These are phyloP conservation scores for Gallirallus australis DNA, from an alignment of 2,797 vertebrate genomes.

Conservation along the genomic window DNA sequence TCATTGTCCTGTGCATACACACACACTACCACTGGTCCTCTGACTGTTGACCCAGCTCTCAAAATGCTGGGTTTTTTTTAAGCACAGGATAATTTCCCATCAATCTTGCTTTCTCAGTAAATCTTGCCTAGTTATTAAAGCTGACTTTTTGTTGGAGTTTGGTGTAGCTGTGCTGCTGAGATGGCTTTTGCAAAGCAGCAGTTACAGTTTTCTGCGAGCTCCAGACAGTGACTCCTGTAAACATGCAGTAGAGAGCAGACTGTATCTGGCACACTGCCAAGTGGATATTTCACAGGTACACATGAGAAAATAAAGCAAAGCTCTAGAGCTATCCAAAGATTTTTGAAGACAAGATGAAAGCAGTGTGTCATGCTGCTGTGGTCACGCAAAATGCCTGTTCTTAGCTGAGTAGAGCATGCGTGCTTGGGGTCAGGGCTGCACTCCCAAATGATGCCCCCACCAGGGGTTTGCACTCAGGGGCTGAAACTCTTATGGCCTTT, in stretches of 20 bases:
- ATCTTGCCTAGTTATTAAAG: not conserved
- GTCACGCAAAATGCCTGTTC: not conserved
- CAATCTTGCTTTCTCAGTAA: not conserved
- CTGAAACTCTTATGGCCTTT: not conserved
- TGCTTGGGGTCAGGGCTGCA: not conserved
- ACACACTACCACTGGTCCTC: not conserved
- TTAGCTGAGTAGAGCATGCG: fast-evolving
- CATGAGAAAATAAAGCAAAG: not conserved
- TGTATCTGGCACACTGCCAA: not conserved
- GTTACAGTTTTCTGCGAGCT: too few relatives aligned
- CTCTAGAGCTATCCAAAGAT: not conserved
- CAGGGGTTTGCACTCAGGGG: not conserved
- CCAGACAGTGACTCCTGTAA: not conserved
- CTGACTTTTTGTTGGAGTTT: not conserved
- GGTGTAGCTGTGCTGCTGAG: too few relatives aligned
- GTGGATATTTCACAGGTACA: not conserved
- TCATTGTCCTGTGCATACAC: not conserved
- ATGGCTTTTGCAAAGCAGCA: too few relatives aligned
- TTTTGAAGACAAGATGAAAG: not conserved
- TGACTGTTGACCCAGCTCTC: not conserved
- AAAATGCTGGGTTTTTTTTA: not conserved
- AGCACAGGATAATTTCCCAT: not conserved
- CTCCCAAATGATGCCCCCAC: not conserved
- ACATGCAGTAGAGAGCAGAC: not conserved
- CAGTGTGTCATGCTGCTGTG: fast-evolving